Evolutionary conservation across 2,113 vertebrate genomes (phyloP), one percentile per base, ranked within the genome.

Genomic region (Caranx melampygus): DNA sequence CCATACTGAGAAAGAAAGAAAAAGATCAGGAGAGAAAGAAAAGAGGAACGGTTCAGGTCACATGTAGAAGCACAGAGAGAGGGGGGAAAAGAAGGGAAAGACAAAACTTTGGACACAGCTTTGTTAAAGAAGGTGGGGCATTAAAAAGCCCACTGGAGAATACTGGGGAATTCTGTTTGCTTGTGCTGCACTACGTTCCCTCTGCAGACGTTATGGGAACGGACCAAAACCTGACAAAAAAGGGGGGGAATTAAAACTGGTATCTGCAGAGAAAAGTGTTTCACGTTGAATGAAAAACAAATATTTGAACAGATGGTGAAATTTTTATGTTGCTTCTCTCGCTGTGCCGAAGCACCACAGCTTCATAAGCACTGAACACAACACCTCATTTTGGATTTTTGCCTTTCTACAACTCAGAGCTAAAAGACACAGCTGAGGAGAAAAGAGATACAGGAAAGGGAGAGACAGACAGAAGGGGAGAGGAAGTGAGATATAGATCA

Each of bases 281-380:
- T 83, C 79, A 66, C 62, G 70, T 65, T 82, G 85, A 90, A 89
- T 62, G 75, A 81, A 93, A 91, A 89, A 85, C 82, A 90, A 93
- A 94, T 94, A 94, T 94, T 93, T 93, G 82, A 92, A 93, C 92
- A 94, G 91, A 93, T 93, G 91, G 92, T 72, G 75, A 83, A 2
- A 21, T 73, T 82, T 86, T 79, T 75, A 13, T 85, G 62, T 68
- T 59, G 70, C 37, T 81, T 64, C 72, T 84, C 73, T 75, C 2
- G 45, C 72, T 72, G 66, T 6, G 66, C 58, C 2, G 51, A 60
- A 68, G 77, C 45, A 47, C 63, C 79, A 20, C 65, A 45, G 82
- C 74, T 86, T 82, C 75, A 79, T 68, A 75, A 85, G 64, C 80
- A 26, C 2, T 1, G 2, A 68, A 33, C 67, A 58, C 55, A 66